Base-by-base conservation (phyloP, 1,140 invertebrate species). In the Tachypleus tridentatus region DNA sequence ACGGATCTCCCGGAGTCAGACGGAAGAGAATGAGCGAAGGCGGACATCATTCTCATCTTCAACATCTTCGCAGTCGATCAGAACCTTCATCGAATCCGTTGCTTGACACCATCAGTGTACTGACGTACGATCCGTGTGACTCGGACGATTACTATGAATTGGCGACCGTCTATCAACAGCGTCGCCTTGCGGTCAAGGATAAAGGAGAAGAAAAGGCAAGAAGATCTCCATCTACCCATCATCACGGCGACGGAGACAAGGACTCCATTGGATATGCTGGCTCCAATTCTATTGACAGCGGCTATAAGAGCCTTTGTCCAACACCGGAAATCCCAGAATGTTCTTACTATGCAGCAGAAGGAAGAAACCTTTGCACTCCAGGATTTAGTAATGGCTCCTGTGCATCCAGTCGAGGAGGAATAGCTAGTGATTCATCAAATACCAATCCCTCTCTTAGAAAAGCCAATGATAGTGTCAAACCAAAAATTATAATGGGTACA, bases 221-320 rank as follows among this genome's bases (percentile, higher is more conserved):
- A 11, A 48, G 62, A 49, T 47, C 48, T 29, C 8, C 57, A 49
- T 51, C 10, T 54, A 48, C 54, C 50, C 56, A 59, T 11, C 29
- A 51, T 67, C 11, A 53, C 54, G 67, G 56, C 54, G 70, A 73
- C 60, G 69, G 67, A 6, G 76, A 77, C 9, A 70, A 70, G 10
- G 76, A 77, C 58, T 74, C 73, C 1, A 70, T 76, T n/a, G 75
- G 74, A 3, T 78, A 78, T 60, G 75, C 76, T 2, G 77, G 76
- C 6, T 74, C 75, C 48, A 78, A 76, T 67, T 77, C 76, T 11
- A 73, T 78, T 48, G 77, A 78, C 65, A 76, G 74, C 59, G 77
- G 77, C 4, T 78, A 78, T 69, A 78, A 78, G 65, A 78, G 77
- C 58, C 73, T 75, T 7, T 78, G 76, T 67, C 76, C 76, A 4